A percentile compares a stretch with the other conserved stretches of the same genome.
phyloP scores from a whole-genome alignment of 2,797 vertebrate genomes.

The Aulostomus chinensis region DNA sequence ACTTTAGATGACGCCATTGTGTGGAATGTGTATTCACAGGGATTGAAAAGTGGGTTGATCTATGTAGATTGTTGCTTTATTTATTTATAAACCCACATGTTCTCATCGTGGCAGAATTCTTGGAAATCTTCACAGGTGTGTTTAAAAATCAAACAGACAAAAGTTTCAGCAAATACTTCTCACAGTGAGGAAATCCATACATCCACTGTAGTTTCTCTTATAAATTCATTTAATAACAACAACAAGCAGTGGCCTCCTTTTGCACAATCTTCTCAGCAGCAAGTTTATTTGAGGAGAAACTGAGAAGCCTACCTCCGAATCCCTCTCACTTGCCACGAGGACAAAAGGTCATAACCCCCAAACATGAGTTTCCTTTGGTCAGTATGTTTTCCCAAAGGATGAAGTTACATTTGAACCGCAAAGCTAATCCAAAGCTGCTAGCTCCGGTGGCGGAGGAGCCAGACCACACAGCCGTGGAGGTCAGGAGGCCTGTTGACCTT shows the following conservation, averaged over 20 bases:
- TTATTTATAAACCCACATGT: slow-evolving; percentile 7
- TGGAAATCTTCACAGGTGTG: background rate
- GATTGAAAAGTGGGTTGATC: slow-evolving; percentile 11
- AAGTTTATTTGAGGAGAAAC: slow-evolving; percentile 61
- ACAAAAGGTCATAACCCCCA: slow-evolving; percentile 60
- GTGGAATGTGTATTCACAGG: slow-evolving; percentile 14
- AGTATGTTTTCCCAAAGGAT: slow-evolving; percentile 73
- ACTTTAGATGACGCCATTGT: slow-evolving; percentile 17
- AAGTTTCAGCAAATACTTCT: too few relatives aligned
- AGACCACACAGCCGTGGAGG: slow-evolving; percentile 66
- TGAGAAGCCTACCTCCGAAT: slow-evolving; percentile 33
- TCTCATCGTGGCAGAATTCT: slow-evolving; percentile 3
- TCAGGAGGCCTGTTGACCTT: slow-evolving; percentile 37
- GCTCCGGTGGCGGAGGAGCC: slow-evolving; percentile 9
- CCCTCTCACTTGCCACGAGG: slow-evolving; percentile 38
- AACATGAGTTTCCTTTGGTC: slow-evolving; percentile 68
- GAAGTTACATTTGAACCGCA: slow-evolving; percentile 63
- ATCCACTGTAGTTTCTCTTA: background rate
- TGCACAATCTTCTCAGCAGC: slow-evolving; percentile 8
- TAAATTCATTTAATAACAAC: background rate
- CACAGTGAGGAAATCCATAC: background rate
- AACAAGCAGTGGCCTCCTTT: slow-evolving; percentile 6
- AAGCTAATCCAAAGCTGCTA: slow-evolving; percentile 55
- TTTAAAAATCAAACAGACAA: slow-evolving; percentile 7
- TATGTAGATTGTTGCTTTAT: slow-evolving; percentile 13